Percentiles rank a stretch among this genome's conserved stretches.
Evolutionary conservation across 2,888 invertebrate genomes (phyloP).

Genomic region (Vannuccia rotundouncinata): DNA sequence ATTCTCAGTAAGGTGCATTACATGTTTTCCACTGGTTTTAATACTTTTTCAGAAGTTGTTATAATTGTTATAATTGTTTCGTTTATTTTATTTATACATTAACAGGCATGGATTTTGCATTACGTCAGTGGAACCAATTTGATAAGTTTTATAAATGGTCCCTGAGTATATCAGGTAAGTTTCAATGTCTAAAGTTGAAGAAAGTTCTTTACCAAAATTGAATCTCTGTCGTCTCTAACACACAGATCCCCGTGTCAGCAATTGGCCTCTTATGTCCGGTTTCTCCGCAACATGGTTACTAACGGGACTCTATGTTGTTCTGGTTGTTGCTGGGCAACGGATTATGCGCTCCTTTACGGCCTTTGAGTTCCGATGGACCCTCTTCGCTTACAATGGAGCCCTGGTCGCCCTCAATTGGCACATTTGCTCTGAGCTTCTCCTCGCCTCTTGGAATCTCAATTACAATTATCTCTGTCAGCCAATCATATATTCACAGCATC

Average conservation of each 20-base stretch:
- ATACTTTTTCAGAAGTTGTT: too few relatives aligned
- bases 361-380: conserved; percentile 44
- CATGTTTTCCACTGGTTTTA: too few relatives aligned
- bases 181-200: too few relatives aligned
- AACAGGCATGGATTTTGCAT: too few relatives aligned
- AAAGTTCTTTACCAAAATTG: too few relatives aligned
- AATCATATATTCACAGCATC: conserved; percentile 48
- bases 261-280: conserved; percentile 47
- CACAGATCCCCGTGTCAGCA: conserved; percentile 48
- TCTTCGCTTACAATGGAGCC: conserved; percentile 51
- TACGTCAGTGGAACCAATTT: too few relatives aligned
- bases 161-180: too few relatives aligned
- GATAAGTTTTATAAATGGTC: too few relatives aligned
- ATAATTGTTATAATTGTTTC: too few relatives aligned
- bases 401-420: conserved; percentile 53
- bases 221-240: too few relatives aligned
- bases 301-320: conserved; percentile 43
- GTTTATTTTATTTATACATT: too few relatives aligned
- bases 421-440: conserved; percentile 50
- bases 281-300: conserved; percentile 44
- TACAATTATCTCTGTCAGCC: conserved; percentile 55
- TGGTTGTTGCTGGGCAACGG: conserved; percentile 44
- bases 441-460: conserved; percentile 43
- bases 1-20: too few relatives aligned
- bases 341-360: conserved; percentile 44